Evolutionary conservation across 2,888 invertebrate genomes (phyloP).

Genomic region (Bombylius major): DNA sequence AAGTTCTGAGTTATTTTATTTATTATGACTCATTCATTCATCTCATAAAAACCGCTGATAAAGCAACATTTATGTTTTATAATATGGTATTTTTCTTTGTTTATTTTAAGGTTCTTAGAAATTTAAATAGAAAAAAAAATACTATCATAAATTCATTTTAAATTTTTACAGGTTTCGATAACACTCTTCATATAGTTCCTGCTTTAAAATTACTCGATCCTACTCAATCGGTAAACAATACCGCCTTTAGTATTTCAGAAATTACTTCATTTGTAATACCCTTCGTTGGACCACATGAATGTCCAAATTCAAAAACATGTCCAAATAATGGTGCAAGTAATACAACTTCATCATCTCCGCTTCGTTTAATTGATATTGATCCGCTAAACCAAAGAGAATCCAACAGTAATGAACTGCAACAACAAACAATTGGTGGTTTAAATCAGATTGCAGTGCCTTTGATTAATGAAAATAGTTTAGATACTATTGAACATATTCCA

Average conservation of each 20-base stretch:
- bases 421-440: slow-evolving; percentile 2
- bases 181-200: slow-evolving; percentile 36
- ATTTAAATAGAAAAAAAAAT: too few relatives aligned
- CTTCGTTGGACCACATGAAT: slow-evolving; percentile 36
- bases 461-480: slow-evolving; percentile 1
- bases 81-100: too few relatives aligned
- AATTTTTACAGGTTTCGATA: slow-evolving; percentile 30
- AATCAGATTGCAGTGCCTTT: slow-evolving; percentile 10
- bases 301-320: slow-evolving; percentile 35
- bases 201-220: slow-evolving; percentile 28
- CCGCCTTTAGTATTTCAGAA: slow-evolving; percentile 28
- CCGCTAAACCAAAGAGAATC: neutral
- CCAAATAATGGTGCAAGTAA: slow-evolving; percentile 26
- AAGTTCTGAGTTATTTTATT: too few relatives aligned
- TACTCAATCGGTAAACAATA: slow-evolving; percentile 19
- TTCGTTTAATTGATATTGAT: slow-evolving; percentile 6
- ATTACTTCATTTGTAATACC: slow-evolving; percentile 37
- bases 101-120: too few relatives aligned
- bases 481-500: slow-evolving; percentile 1
- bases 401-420: neutral
- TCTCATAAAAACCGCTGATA: too few relatives aligned
- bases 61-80: too few relatives aligned
- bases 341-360: slow-evolving; percentile 3
- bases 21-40: too few relatives aligned
- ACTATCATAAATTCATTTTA: too few relatives aligned